Base-by-base conservation (phyloP, 2,797 vertebrate genomes). In the Paedocypris micromegethes region DNA sequence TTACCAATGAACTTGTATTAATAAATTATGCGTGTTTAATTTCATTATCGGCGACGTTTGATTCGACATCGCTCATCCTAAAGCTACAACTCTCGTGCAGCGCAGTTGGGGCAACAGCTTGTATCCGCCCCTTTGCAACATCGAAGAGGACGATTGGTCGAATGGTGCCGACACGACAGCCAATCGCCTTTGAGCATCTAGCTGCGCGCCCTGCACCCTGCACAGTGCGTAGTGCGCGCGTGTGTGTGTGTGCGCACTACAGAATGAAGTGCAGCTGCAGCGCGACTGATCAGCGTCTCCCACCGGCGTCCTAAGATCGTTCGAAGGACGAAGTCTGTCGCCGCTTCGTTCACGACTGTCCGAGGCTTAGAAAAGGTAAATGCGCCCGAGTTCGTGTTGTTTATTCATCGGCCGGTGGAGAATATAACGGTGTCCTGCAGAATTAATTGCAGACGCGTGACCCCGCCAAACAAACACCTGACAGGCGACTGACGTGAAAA, bases 141-240 rank as follows among this genome's bases (percentile, higher is more conserved):
- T 23, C 45, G 5, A 6, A 5, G 56, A 0, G n/a, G 4, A 5
- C 68, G 74, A 78, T 78, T 75, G 77, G 9, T 54, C 59, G 70
- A 64, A 56, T 48, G 49, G 52, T 23, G 23, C 23, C 51, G 46
- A 53, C 41, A 52, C 51, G 6, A n/a, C 23, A 42, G n/a, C 60
- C 60, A 70, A 64, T 70, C 68, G 51, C 0, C 6, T 46, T 45
- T 58, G 6, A 63, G 42, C 40, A 9, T 6, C 50, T 44, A 70
- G 58, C 46, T 4, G 5, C 9, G 52, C 68, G 58, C 49, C 4
- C 9, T 62, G 46, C 23, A 23, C 23, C 23, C 23, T 23, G 23
- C 23, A 23, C 23, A 23, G 23, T 23, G 23, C 23, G 23, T 23
- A 23, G 23, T 1, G 23, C 23, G 23, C 23, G 23, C 23, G 23